Evolutionary conservation across 2,888 invertebrate genomes (phyloP).

Genomic region (Himalopsyche kuldschensis): DNA sequence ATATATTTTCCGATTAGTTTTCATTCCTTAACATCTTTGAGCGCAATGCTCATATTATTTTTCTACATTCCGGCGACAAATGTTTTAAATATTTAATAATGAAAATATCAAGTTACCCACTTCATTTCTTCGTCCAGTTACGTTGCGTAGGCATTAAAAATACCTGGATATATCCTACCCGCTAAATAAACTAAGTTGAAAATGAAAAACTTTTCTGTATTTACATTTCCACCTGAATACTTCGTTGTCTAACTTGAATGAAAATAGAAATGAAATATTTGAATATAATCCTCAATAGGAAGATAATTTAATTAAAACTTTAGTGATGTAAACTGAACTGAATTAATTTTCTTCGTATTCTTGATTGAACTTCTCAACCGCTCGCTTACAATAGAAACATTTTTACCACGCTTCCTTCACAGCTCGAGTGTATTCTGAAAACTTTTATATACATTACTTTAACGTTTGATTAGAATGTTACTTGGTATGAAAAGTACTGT

Average conservation of each 20-base stretch:
- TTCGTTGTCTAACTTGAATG: not conserved
- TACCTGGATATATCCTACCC: too few relatives aligned
- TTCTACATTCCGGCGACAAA: too few relatives aligned
- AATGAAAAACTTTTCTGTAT: too few relatives aligned
- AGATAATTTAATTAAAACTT: not conserved
- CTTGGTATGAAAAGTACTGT: not conserved
- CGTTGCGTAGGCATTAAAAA: too few relatives aligned
- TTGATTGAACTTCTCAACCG: not conserved
- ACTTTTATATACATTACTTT: not conserved
- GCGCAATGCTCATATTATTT: too few relatives aligned
- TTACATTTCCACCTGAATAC: not conserved
- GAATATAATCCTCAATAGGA: not conserved
- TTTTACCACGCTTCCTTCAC: not conserved
- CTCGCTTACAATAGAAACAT: not conserved
- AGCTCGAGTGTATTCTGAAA: not conserved
- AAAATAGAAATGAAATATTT: not conserved
- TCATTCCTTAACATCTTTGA: too few relatives aligned
- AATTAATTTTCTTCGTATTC: not conserved
- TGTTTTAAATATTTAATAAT: too few relatives aligned
- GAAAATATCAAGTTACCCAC: too few relatives aligned
- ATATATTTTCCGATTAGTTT: too few relatives aligned
- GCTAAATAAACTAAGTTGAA: too few relatives aligned
- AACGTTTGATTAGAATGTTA: not conserved
- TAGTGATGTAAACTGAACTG: not conserved
- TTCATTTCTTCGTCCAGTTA: too few relatives aligned